Percentiles rank a stretch among this genome's conserved stretches.
Conservation (phyloP, 2,797 vertebrate genomes). For the Hyperoplus immaculatus region DNA sequence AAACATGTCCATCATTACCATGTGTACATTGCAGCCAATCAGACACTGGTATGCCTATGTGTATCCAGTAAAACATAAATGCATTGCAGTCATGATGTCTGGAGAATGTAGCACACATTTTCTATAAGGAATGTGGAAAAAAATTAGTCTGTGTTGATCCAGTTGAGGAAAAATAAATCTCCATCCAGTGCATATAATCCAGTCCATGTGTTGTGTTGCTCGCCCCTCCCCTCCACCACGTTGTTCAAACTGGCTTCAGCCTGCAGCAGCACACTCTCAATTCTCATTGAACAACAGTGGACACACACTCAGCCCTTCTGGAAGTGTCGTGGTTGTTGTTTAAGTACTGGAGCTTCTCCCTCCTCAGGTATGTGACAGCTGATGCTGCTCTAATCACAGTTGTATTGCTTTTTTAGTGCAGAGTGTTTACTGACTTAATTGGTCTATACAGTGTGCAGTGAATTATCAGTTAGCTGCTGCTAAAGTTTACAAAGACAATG, state of each 20-base stretch:
- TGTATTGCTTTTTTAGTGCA: not conserved
- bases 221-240: not conserved
- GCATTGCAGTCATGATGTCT: not conserved
- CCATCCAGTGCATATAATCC: not conserved
- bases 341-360: not conserved
- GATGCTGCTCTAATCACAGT: not conserved
- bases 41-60: not conserved
- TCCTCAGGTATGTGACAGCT: slow-evolving; percentile 46
- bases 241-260: slow-evolving; percentile 26
- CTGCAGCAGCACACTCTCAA: not conserved
- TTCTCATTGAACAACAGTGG: slow-evolving; percentile 24
- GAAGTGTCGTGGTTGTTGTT: slow-evolving; percentile 17
- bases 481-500: slow-evolving; percentile 3
- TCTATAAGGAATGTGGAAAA: not conserved
- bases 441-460: not conserved
- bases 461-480: not conserved
- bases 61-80: not conserved
- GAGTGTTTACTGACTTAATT: not conserved
- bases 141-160: not conserved
- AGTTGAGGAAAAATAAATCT: not conserved
- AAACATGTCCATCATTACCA: not conserved
- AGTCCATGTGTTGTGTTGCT: slow-evolving; percentile 11
- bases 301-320: not conserved
- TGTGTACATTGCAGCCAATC: not conserved
- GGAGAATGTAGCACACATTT: no score